Evolutionary conservation across 2,888 invertebrate genomes (phyloP).

Genomic region (Drosophila diplacantha): DNA sequence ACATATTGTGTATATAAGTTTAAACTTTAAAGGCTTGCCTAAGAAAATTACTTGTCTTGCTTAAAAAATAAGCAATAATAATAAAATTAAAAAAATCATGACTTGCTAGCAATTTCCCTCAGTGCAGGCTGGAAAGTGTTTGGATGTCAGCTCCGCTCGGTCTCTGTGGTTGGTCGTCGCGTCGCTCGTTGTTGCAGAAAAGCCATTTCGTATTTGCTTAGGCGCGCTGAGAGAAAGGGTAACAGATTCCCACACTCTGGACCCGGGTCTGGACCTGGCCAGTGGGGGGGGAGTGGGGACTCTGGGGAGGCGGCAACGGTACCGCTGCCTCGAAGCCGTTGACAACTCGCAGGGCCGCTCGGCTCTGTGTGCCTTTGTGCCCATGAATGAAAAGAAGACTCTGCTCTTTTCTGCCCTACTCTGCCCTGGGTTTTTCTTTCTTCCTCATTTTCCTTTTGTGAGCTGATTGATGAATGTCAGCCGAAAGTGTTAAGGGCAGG

Average conservation of each 20-base stretch:
- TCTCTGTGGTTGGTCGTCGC: slow-evolving; percentile 62
- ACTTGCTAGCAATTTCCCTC: not conserved
- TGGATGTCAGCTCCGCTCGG: slow-evolving; percentile 19
- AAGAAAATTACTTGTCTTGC: too few species aligned
- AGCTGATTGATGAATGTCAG: slow-evolving; percentile 67
- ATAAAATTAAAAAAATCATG: too few species aligned
- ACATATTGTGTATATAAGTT: too few species aligned
- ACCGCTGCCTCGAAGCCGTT: slow-evolving; percentile 36
- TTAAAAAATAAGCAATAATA: too few species aligned
- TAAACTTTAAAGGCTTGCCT: too few species aligned
- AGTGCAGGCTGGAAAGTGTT: slow-evolving; percentile 33
- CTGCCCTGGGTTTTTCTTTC: not conserved
- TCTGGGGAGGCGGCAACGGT: slow-evolving; percentile 21
- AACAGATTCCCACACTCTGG: slow-evolving; percentile 74
- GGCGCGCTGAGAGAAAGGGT: slow-evolving; percentile 67
- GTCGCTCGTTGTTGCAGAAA: slow-evolving; percentile 50
- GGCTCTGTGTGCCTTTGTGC: slow-evolving; percentile 47
- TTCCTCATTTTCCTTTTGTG: slow-evolving; percentile 19
- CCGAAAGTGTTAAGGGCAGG: slow-evolving; percentile 33
- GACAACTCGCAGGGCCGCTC: slow-evolving; percentile 52
- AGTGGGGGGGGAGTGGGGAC: not conserved
- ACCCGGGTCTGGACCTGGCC: slow-evolving; percentile 13
- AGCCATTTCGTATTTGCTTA: slow-evolving; percentile 65
- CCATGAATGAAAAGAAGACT: slow-evolving; percentile 49
- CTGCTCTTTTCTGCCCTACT: slow-evolving; percentile 13